phyloP scores from a whole-genome alignment of 2,797 vertebrate genomes.

The Sitta carolinensis region DNA sequence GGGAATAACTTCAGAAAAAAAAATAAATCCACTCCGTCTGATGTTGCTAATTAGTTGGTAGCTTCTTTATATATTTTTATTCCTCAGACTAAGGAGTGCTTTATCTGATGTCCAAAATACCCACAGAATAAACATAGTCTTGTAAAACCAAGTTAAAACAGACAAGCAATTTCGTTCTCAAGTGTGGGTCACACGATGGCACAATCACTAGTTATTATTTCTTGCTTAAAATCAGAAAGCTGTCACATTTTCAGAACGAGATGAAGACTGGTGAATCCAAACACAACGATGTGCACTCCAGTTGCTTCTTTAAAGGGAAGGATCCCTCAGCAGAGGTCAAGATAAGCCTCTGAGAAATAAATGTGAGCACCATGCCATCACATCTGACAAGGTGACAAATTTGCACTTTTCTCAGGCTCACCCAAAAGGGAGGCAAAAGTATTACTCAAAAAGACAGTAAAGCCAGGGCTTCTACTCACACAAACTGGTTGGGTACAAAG shows the following conservation, averaged over 20 bases:
- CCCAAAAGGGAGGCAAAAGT: background rate
- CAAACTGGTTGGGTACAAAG: background rate
- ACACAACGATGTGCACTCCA: background rate
- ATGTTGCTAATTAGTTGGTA: background rate
- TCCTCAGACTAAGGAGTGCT: background rate
- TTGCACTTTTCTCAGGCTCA: background rate
- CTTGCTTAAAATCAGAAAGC: background rate
- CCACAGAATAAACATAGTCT: background rate
- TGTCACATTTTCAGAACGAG: background rate
- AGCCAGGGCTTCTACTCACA: background rate
- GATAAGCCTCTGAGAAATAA: background rate
- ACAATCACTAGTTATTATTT: background rate
- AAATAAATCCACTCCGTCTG: background rate
- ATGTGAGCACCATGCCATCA: background rate
- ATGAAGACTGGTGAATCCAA: background rate
- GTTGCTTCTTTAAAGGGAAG: background rate
- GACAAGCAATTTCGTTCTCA: background rate
- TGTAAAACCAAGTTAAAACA: background rate
- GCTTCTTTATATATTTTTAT: background rate
- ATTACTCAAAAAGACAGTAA: background rate
- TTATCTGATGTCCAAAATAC: background rate
- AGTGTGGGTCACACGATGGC: background rate
- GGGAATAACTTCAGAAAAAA: background rate
- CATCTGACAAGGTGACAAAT: conserved; percentile 13
- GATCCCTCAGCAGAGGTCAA: conserved; percentile 1